Conservation (phyloP, 2,888 invertebrate species). For the Nymphalis polychloros region DNA sequence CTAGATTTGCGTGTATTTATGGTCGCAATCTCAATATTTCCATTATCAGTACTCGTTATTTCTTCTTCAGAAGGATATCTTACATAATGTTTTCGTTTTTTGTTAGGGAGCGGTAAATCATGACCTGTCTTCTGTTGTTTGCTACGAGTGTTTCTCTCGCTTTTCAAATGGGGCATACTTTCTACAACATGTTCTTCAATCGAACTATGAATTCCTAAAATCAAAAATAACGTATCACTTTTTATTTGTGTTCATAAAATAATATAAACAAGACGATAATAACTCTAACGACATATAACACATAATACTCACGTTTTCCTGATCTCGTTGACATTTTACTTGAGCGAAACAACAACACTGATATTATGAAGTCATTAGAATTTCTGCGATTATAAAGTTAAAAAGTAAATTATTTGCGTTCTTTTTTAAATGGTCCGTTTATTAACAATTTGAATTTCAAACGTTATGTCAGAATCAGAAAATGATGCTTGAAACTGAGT, state of each 20-base stretch:
- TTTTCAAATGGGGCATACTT: constrained; percentile 29
- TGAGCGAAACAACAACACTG: constrained; percentile 10
- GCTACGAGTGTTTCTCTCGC: constrained; percentile 58
- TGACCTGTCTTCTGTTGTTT: constrained; percentile 54
- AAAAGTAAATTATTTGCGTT: constrained; percentile 23
- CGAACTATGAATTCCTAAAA: constrained; percentile 64
- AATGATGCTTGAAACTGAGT: background rate
- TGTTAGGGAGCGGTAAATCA: constrained; percentile 43
- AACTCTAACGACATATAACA: background rate
- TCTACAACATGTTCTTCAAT: constrained; percentile 48
- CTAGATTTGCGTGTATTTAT: constrained; percentile 45
- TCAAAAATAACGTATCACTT: constrained; percentile 6
- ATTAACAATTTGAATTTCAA: constrained; percentile 31
- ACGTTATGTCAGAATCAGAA: constrained; percentile 29
- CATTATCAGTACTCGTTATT: constrained; percentile 24
- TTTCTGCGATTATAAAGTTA: constrained; percentile 13
- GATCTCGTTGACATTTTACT: constrained; percentile 70
- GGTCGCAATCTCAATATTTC: constrained; percentile 32
- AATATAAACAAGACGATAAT: background rate
- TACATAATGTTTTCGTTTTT: constrained; percentile 64
- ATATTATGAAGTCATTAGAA: constrained; percentile 24
- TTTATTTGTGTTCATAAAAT: background rate
- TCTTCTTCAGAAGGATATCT: constrained; percentile 61
- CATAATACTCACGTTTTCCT: constrained; percentile 66
- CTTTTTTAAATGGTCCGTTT: constrained; percentile 22